These are phyloP conservation scores for Morone saxatilis DNA, from an alignment of 2,113 vertebrate genomes.

Conservation along the genomic window DNA sequence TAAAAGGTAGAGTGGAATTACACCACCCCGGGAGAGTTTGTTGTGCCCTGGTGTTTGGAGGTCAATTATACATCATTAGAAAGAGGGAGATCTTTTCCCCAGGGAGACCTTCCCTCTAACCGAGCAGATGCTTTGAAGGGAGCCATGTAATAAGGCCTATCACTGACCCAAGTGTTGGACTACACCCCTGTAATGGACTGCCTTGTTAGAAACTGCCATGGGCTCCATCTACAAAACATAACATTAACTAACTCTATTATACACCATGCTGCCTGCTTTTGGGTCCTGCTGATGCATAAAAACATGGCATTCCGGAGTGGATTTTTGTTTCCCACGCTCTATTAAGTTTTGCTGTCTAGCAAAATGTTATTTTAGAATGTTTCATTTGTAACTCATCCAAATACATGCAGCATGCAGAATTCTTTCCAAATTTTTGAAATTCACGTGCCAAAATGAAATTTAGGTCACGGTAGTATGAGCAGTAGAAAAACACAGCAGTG, in stretches of 20 bases:
- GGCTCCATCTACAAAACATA: constrained; percentile 62
- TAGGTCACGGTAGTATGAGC: constrained; percentile 63
- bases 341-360: constrained; percentile 52
- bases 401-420: constrained; percentile 24
- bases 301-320: constrained; percentile 27
- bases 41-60: constrained; percentile 78
- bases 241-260: constrained; percentile 61
- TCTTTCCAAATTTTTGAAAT: constrained; percentile 15
- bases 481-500: constrained; percentile 63
- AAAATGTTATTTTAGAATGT: constrained; percentile 51
- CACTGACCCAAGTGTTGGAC: constrained; percentile 78
- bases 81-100: constrained; percentile 71
- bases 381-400: constrained; percentile 29
- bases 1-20: constrained; percentile 74
- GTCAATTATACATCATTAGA: constrained; percentile 83
- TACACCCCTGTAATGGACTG: constrained; percentile 80
- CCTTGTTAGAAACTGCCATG: constrained; percentile 77
- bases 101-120: constrained; percentile 72
- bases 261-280: constrained; percentile 38
- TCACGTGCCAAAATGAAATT: constrained; percentile 51
- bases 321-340: constrained; percentile 21
- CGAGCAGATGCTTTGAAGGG: constrained; percentile 75
- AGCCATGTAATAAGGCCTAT: constrained; percentile 78
- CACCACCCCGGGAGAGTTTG: constrained; percentile 70
- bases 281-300: constrained; percentile 42